Conservation (phyloP, 2,888 invertebrate genomes). For the Ctenicera cuprea region DNA sequence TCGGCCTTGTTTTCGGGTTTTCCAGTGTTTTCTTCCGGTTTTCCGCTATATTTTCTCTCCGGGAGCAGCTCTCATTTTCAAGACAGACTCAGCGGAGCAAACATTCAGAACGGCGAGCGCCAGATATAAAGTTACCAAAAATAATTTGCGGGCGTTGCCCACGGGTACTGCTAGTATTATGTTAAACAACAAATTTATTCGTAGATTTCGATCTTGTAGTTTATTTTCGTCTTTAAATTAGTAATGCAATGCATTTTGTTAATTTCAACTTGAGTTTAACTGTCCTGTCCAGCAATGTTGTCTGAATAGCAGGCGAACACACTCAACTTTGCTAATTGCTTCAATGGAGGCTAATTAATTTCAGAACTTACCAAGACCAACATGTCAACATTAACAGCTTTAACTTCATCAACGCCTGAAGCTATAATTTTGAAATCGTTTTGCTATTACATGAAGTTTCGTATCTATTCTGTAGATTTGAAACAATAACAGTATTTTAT, state of each 20-base stretch:
- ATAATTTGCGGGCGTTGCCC: no score
- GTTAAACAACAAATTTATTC: no score
- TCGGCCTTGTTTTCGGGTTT: no score
- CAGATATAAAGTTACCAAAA: no score
- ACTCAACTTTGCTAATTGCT: conserved; percentile 44
- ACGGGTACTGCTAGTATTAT: no score
- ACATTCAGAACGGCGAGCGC: no score
- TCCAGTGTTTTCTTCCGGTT: no score
- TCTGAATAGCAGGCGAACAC: conserved; percentile 37
- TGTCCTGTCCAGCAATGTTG: conserved; percentile 40
- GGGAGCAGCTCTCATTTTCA: no score
- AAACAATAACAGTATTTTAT: conserved; percentile 5
- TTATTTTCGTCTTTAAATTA: neutral
- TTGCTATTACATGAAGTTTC: conserved; percentile 21
- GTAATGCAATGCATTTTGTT: conserved; percentile 21
- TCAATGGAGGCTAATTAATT: conserved; percentile 47
- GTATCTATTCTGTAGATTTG: conserved; percentile 16
- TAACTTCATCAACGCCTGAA: conserved; percentile 35
- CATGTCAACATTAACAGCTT: conserved; percentile 35
- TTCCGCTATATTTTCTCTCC: no score
- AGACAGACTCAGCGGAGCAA: no score
- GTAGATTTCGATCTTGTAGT: no score
- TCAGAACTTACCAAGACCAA: conserved; percentile 40
- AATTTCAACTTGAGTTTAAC: conserved; percentile 37
- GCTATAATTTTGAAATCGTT: conserved; percentile 28